These are phyloP conservation scores for Pitta sordida DNA, from an alignment of 2,113 vertebrate species.

Conservation along the genomic window DNA sequence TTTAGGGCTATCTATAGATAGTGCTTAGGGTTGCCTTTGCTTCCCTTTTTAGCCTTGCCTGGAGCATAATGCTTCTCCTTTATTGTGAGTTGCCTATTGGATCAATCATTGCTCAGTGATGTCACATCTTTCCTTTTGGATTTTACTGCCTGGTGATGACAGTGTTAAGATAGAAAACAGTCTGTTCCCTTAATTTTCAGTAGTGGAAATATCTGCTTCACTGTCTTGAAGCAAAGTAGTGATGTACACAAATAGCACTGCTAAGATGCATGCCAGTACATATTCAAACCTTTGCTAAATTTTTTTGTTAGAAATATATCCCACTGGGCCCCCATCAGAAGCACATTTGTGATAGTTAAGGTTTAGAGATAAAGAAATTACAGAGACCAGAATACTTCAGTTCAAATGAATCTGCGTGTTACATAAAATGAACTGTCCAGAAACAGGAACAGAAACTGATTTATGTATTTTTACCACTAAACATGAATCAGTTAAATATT, in stretches of 20 bases:
- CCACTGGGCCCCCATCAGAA: not conserved
- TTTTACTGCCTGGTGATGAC: not conserved
- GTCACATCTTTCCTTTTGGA: not conserved
- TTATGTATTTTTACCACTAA: constrained; percentile 14
- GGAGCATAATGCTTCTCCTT: not conserved
- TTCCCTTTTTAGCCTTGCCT: not conserved
- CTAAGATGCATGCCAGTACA: not conserved
- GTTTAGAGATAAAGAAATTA: not conserved
- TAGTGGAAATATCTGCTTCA: not conserved
- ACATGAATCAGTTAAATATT: constrained; percentile 51
- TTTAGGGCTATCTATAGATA: not conserved
- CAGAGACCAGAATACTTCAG: not conserved
- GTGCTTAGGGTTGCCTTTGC: not conserved
- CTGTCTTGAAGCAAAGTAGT: not conserved
- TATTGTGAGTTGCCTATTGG: not conserved
- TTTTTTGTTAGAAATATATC: not conserved
- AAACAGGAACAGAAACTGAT: constrained; percentile 35
- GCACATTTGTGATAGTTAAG: not conserved
- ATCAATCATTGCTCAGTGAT: not conserved
- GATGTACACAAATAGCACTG: not conserved
- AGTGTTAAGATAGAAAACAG: not conserved
- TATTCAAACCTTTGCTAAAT: not conserved
- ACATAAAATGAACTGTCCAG: not conserved
- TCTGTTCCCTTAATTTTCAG: not conserved
- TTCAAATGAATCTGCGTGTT: not conserved